Conservation (phyloP, 2,888 invertebrate genomes). For the Cyclophora albipunctata region DNA sequence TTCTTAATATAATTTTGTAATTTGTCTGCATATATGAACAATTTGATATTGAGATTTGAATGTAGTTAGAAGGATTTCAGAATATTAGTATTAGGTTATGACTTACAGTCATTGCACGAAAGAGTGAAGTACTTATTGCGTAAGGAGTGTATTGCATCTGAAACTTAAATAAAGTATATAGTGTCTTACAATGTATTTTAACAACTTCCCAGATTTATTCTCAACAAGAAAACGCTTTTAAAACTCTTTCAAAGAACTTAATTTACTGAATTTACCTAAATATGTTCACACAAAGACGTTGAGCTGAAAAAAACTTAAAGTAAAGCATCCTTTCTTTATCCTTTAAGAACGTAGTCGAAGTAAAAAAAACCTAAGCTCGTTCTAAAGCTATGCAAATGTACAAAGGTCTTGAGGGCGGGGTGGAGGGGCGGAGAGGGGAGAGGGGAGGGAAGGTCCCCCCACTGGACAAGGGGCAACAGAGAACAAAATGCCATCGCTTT, state of each 20-base stretch:
- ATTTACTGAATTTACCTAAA: not conserved
- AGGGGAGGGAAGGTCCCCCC: constrained; percentile 16
- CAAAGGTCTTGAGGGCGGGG: constrained; percentile 64
- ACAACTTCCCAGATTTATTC: not conserved
- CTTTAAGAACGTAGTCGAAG: constrained; percentile 56
- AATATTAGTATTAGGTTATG: too few species aligned
- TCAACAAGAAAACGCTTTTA: not conserved
- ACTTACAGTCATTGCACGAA: too few species aligned
- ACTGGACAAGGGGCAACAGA: constrained; percentile 62
- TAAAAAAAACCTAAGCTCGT: constrained; percentile 55
- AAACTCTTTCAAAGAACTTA: not conserved
- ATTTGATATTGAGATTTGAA: too few species aligned
- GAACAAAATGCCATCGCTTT: constrained; percentile 68
- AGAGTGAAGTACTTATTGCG: too few species aligned
- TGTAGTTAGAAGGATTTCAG: too few species aligned
- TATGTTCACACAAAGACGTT: constrained; percentile 11
- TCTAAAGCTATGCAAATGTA: constrained; percentile 72
- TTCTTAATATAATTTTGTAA: too few species aligned
- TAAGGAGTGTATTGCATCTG: too few species aligned
- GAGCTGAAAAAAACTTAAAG: constrained; percentile 23
- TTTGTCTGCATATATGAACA: too few species aligned
- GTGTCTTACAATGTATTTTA: not conserved
- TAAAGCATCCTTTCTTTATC: constrained; percentile 48
- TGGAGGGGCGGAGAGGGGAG: constrained; percentile 22
- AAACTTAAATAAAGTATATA: too few species aligned